Conservation (phyloP, 2,888 invertebrate genomes). For the Lordiphosa andalusiaca region DNA sequence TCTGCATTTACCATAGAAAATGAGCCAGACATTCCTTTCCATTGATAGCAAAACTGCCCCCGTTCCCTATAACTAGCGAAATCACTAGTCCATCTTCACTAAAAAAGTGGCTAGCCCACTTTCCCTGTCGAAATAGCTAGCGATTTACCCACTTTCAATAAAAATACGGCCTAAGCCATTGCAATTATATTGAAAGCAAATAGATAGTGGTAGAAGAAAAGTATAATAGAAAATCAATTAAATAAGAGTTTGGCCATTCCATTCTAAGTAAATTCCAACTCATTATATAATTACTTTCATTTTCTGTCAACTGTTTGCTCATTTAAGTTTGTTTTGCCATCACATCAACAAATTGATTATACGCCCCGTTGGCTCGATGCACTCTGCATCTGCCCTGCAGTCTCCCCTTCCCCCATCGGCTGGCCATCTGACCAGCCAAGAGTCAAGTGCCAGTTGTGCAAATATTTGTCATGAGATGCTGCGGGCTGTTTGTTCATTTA, state of each 20-base stretch:
- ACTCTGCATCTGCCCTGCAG: neutral
- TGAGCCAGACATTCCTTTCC: too few species aligned
- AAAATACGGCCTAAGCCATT: too few species aligned
- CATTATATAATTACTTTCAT: neutral
- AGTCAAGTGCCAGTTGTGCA: conserved; percentile 13
- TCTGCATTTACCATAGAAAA: too few species aligned
- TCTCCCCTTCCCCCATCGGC: neutral
- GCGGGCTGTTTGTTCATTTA: conserved; percentile 3
- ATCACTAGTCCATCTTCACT: too few species aligned
- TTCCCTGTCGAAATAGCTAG: too few species aligned
- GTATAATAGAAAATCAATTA: too few species aligned
- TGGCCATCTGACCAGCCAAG: neutral
- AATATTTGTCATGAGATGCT: conserved; percentile 10
- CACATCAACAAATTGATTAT: conserved; percentile 25
- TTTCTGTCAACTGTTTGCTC: neutral
- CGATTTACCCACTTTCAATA: too few species aligned
- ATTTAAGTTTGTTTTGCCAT: conserved; percentile 6
- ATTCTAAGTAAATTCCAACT: neutral
- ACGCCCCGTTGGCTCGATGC: conserved; percentile 20
- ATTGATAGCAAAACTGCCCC: too few species aligned
- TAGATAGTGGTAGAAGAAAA: too few species aligned
- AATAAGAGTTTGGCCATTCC: neutral
- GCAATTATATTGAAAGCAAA: too few species aligned
- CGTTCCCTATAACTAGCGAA: too few species aligned
- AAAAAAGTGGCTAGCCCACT: too few species aligned